Conservation (phyloP, 2,797 vertebrate genomes). For the Notolepis coatsorum region DNA sequence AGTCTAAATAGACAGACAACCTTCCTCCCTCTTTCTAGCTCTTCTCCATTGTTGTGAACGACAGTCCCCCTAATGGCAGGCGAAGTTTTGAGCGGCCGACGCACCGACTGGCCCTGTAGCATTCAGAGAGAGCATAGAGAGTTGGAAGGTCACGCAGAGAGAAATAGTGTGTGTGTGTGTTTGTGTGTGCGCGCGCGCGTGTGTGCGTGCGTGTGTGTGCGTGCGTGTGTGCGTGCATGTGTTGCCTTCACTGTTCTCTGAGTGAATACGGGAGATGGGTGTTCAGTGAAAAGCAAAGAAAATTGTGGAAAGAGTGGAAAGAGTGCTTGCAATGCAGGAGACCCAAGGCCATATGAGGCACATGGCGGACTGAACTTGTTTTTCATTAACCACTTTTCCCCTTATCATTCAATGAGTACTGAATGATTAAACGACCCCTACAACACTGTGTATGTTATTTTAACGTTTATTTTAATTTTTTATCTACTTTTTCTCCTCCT, state of each 20-base stretch:
- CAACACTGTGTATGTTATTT: too few relatives aligned
- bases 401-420: slow-evolving; percentile 9
- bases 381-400: slow-evolving; percentile 36
- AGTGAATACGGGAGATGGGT: slow-evolving; percentile 57
- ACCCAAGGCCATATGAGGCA: slow-evolving; percentile 60
- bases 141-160: slow-evolving; percentile 74
- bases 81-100: too few relatives aligned
- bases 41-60: slow-evolving; percentile 69
- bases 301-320: slow-evolving; percentile 6
- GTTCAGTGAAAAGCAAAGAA: slow-evolving; percentile 56
- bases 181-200: too few relatives aligned
- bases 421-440: not conserved
- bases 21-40: slow-evolving; percentile 63
- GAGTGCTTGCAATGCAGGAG: slow-evolving; percentile 66
- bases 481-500: not conserved
- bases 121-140: slow-evolving; percentile 66
- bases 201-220: too few relatives aligned
- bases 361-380: slow-evolving; percentile 55
- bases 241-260: slow-evolving; percentile 62
- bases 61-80: too few relatives aligned
- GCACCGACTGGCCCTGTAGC: slow-evolving; percentile 5
- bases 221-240: slow-evolving; percentile 19
- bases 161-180: slow-evolving; percentile 62
- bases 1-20: slow-evolving; percentile 67
- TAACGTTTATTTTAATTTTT: not conserved